A percentile compares a stretch with the other conserved stretches of the same genome.
Conservation (phyloP, 2,888 invertebrate genomes). For the Drosophila dives region DNA sequence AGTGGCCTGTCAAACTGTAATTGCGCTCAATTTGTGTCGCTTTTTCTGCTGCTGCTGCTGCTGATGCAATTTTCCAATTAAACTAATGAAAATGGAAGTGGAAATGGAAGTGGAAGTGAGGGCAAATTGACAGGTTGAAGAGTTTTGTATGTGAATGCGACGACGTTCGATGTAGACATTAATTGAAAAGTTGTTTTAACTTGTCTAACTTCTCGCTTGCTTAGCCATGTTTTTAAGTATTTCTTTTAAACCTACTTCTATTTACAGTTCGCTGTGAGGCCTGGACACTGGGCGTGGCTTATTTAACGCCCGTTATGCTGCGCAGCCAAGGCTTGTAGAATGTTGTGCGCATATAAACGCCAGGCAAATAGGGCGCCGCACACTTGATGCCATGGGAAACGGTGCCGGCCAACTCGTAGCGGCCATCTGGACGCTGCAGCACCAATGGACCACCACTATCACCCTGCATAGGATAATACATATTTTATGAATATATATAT, state of each 20-base stretch:
- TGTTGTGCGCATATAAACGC: conserved; percentile 97
- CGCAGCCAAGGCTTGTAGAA: conserved; percentile 96
- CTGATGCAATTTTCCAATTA: conserved; percentile 52
- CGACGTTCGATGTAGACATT: conserved; percentile 34
- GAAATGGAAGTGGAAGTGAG: conserved; percentile 15
- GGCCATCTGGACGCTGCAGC: conserved; percentile 92
- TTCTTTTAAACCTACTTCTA: conserved; percentile 64
- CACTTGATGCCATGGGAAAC: conserved; percentile 98
- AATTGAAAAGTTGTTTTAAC: conserved; percentile 42
- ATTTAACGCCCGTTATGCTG: conserved; percentile 92
- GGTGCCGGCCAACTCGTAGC: conserved; percentile 95
- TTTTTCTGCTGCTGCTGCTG: conserved; percentile 11
- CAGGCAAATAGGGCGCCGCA: conserved; percentile 95
- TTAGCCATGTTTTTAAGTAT: conserved; percentile 30
- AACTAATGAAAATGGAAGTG: conserved; percentile 54
- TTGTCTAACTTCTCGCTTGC: conserved; percentile 18
- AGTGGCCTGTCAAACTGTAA: conserved; percentile 25
- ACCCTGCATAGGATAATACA: conserved; percentile 87
- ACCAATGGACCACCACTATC: conserved; percentile 97
- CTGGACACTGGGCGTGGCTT: conserved; percentile 44
- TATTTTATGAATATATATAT: neutral
- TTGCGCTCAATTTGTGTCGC: conserved; percentile 13
- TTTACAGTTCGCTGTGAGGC: conserved; percentile 65
- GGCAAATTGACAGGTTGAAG: conserved; percentile 7
- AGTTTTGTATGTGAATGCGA: conserved; percentile 39